Conservation (phyloP, 1,140 invertebrate genomes). For the Drosophila pectinifera region DNA sequence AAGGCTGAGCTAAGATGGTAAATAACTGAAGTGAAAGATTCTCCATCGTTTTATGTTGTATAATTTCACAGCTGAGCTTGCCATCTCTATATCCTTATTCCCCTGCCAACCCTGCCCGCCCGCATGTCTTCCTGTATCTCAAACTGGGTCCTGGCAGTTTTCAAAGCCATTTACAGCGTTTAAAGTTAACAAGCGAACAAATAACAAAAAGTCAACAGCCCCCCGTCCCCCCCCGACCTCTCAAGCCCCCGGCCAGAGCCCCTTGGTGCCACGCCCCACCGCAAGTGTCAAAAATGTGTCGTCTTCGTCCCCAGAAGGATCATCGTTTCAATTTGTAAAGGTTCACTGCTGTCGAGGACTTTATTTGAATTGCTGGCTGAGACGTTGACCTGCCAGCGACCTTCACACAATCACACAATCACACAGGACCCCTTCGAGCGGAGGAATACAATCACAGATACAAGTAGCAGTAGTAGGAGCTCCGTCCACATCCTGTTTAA, state of each 20-base stretch:
- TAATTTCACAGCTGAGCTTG: no score
- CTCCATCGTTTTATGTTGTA: no score
- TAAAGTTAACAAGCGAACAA: conserved; percentile 83
- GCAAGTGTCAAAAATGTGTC: conserved; percentile 59
- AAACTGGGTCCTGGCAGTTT: conserved; percentile 65
- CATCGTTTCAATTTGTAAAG: conserved; percentile 73
- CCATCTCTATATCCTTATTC: conserved; percentile 19
- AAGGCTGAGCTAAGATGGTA: no score
- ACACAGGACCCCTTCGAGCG: conserved; percentile 44
- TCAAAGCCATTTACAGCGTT: conserved; percentile 81
- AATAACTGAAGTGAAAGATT: no score
- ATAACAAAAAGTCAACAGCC: conserved; percentile 80
- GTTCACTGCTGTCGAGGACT: conserved; percentile 58
- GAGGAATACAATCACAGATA: conserved; percentile 62
- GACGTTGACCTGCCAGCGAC: conserved; percentile 72
- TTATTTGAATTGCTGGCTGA: conserved; percentile 61
- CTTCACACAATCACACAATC: conserved; percentile 44
- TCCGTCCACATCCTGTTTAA: conserved; percentile 67
- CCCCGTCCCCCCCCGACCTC: conserved; percentile 31
- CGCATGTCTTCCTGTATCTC: conserved; percentile 1
- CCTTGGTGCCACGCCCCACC: conserved; percentile 7
- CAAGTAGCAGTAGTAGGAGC: conserved; percentile 9
- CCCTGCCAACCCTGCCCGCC: no score
- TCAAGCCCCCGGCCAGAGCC: not conserved
- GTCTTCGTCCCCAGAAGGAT: conserved; percentile 52